These are phyloP conservation scores for Oryzias celebensis DNA, from an alignment of 2,113 vertebrate species.

Conservation along the genomic window DNA sequence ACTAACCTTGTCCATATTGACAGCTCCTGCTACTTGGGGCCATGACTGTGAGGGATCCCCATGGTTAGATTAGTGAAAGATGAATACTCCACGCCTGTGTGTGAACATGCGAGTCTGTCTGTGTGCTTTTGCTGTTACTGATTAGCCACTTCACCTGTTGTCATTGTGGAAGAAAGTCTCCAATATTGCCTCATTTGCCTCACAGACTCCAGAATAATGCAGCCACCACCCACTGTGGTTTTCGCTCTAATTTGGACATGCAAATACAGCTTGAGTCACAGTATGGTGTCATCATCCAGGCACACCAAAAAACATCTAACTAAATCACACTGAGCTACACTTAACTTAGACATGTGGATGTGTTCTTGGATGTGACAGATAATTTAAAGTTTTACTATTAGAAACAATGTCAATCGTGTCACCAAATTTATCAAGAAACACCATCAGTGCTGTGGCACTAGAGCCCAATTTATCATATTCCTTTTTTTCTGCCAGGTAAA, in stretches of 20 bases:
- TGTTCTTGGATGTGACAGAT: background rate
- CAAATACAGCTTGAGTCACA: slow-evolving; percentile 19
- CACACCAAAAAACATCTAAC: slow-evolving; percentile 9
- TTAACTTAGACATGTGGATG: too few relatives aligned
- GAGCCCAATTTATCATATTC: too few relatives aligned
- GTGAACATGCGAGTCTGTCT: slow-evolving; percentile 38
- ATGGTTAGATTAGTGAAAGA: slow-evolving; percentile 72
- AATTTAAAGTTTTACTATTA: too few relatives aligned
- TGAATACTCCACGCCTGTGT: slow-evolving; percentile 59
- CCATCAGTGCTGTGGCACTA: too few relatives aligned
- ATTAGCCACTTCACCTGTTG: slow-evolving; percentile 63
- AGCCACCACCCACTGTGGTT: slow-evolving; percentile 4
- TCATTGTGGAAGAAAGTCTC: slow-evolving; percentile 44
- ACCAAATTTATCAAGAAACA: too few relatives aligned
- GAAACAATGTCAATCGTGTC: too few relatives aligned
- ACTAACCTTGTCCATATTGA: slow-evolving; percentile 75
- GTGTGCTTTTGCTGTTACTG: slow-evolving; percentile 27
- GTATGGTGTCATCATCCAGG: slow-evolving; percentile 16
- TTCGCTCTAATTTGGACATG: slow-evolving; percentile 22
- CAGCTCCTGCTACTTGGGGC: slow-evolving; percentile 73
- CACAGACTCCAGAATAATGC: slow-evolving; percentile 20
- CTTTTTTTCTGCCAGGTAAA: too few relatives aligned
- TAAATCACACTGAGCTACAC: background rate
- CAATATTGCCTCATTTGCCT: slow-evolving; percentile 38
- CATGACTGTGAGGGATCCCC: slow-evolving; percentile 66